These are phyloP conservation scores for Fragum whitleyi DNA, from an alignment of 2,888 invertebrate species.

Conservation along the genomic window DNA sequence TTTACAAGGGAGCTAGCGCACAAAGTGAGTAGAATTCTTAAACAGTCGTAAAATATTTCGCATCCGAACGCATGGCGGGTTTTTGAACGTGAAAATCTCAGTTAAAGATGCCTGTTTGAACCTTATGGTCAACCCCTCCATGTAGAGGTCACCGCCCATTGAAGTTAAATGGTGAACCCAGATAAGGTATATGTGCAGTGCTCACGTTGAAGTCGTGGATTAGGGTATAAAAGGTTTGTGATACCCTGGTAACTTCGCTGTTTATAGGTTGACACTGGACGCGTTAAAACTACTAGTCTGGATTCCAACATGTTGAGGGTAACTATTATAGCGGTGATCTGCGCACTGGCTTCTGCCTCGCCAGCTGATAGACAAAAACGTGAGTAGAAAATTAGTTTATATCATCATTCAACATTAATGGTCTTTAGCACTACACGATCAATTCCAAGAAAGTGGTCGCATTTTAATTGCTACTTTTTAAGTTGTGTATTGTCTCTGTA, in stretches of 20 bases:
- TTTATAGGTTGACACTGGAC: constrained; percentile 16
- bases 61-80: no score
- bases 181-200: constrained; percentile 2
- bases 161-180: not conserved
- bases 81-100: no score
- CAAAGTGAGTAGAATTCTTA: no score
- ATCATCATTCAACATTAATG: no score
- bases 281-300: not conserved
- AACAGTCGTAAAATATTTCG: no score
- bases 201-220: not conserved
- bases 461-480: no score
- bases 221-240: constrained; percentile 30
- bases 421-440: no score
- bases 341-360: constrained; percentile 39
- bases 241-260: constrained; percentile 20
- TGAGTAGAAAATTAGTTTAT: constrained; percentile 45
- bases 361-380: constrained; percentile 57
- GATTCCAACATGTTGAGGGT: constrained; percentile 44
- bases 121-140: not conserved
- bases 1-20: no score
- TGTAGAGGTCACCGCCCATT: not conserved
- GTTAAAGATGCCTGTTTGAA: no score
- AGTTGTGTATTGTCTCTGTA: no score
- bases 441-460: no score
- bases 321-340: constrained; percentile 44